Percentiles rank a stretch among this genome's conserved stretches.
Conservation (phyloP, 2,797 vertebrate species). For the Tiaroga cobitis region DNA sequence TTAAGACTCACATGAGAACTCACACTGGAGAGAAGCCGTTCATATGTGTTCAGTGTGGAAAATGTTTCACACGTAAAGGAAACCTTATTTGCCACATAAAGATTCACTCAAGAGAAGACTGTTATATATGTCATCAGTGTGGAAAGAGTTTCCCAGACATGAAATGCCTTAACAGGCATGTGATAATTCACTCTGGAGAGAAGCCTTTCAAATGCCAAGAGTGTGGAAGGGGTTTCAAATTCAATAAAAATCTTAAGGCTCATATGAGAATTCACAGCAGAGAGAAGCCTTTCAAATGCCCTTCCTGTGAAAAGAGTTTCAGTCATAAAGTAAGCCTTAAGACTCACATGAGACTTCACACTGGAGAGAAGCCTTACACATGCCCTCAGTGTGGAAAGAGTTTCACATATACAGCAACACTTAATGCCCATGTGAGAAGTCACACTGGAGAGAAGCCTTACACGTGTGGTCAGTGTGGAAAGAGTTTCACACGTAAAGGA, state of each 20-base stretch:
- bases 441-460: constrained; percentile 10
- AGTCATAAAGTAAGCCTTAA: constrained; percentile 14
- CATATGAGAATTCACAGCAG: constrained; percentile 22
- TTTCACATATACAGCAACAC: not conserved
- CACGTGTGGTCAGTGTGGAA: not conserved
- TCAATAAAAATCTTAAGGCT: constrained; percentile 2
- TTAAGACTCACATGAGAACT: constrained; percentile 17
- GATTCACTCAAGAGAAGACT: constrained; percentile 18
- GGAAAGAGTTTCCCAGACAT: constrained; percentile 7
- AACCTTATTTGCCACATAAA: constrained; percentile 12
- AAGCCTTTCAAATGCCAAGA: constrained; percentile 5
- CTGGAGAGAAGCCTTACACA: constrained; percentile 1
- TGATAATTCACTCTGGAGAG: not conserved
- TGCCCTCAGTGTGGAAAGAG: not conserved
- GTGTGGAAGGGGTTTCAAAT: constrained; percentile 9
- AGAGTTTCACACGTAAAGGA: constrained; percentile 12
- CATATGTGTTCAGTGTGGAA: not conserved
- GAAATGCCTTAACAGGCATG: not conserved
- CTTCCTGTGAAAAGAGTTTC: constrained; percentile 12
- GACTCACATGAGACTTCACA: constrained; percentile 14
- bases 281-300: constrained; percentile 6
- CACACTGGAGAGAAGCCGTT: constrained; percentile 24
- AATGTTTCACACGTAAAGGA: constrained; percentile 13
- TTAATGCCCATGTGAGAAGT: constrained; percentile 6
- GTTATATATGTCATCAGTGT: constrained; percentile 7